Base-by-base conservation (phyloP, 2,113 vertebrate genomes). In the Grammomys dolichurus region DNA sequence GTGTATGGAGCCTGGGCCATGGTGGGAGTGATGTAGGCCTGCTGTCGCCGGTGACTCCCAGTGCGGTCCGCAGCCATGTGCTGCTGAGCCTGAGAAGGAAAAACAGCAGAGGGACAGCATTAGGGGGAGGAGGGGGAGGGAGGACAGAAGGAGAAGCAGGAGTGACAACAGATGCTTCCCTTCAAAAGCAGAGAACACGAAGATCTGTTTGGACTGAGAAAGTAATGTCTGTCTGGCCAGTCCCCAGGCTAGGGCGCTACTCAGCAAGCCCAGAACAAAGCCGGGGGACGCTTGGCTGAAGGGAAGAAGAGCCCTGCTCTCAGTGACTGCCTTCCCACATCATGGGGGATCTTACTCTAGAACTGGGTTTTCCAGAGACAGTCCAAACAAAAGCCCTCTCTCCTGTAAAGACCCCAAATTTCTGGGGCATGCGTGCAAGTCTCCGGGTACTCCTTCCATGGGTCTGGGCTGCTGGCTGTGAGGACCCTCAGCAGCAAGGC, bases 1-100 rank as follows among this genome's bases (percentile, higher is more conserved):
- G 99, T 99, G 98, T 99, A 99, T 0, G 99, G 99, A 43, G 99
- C 99, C 98, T 99, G 99, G 93, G 99, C 98, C 97, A 99, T 99
- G 69, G 99, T 99, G 88, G 99, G 99, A 43, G 99, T 98, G 98
- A 99, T 99, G 98, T 99, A 99, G 97, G 99, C 99, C 98, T 99
- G 99, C 97, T 99, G 99, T 91, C 99, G 98, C 82, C 99, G 99
- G 97, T 99, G 99, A 96, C 98, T 99, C 96, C 99, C 99, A 33
- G 98, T 96, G 88, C 99, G 99, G 96, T 99, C 99, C 0, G 99
- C 97, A 85, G 98, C 97, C 98, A 99, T 98, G 98, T 99, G 99
- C 98, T 99, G 99, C 33, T 99, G 99, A 93, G 99, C 99, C 99
- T 99, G 98, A 96, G 91, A 80, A 97, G 97, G 93, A 98, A 91